These are phyloP conservation scores for Chauna torquata DNA, from an alignment of 2,113 vertebrate species.

Conservation along the genomic window DNA sequence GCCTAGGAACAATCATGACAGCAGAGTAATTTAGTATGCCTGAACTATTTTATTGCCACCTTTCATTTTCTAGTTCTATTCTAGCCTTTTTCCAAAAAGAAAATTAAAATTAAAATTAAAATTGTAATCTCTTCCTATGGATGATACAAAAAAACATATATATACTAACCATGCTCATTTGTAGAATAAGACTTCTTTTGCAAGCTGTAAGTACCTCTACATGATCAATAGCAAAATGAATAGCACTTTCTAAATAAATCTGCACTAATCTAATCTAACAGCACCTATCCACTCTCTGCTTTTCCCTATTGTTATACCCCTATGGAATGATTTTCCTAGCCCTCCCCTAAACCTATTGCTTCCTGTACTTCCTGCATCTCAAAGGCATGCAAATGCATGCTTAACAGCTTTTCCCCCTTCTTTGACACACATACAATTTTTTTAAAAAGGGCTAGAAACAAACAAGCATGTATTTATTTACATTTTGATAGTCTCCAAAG, in stretches of 20 bases:
- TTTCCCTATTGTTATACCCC: constrained; percentile 32
- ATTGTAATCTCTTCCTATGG: neutral
- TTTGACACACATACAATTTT: neutral
- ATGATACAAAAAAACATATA: neutral
- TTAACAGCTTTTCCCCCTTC: constrained; percentile 9
- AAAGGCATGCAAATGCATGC: constrained; percentile 48
- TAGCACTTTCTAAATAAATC: constrained; percentile 22
- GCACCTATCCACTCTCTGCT: neutral
- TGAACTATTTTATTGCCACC: neutral
- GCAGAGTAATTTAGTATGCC: neutral
- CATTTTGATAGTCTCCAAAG: constrained; percentile 40
- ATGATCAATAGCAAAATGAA: constrained; percentile 25
- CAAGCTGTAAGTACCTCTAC: neutral
- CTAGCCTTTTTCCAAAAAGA: neutral
- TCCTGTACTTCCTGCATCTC: constrained; percentile 56
- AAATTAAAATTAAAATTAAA: neutral
- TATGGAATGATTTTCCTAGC: neutral
- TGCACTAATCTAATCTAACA: constrained; percentile 53
- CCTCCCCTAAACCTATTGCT: neutral
- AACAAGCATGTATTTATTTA: constrained; percentile 52
- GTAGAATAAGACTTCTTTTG: neutral
- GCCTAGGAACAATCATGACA: neutral
- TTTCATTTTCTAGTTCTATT: neutral
- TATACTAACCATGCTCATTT: neutral
- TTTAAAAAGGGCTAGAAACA: neutral